Evolutionary conservation across 2,113 vertebrate species (phyloP).

Genomic region (Labeo catla): DNA sequence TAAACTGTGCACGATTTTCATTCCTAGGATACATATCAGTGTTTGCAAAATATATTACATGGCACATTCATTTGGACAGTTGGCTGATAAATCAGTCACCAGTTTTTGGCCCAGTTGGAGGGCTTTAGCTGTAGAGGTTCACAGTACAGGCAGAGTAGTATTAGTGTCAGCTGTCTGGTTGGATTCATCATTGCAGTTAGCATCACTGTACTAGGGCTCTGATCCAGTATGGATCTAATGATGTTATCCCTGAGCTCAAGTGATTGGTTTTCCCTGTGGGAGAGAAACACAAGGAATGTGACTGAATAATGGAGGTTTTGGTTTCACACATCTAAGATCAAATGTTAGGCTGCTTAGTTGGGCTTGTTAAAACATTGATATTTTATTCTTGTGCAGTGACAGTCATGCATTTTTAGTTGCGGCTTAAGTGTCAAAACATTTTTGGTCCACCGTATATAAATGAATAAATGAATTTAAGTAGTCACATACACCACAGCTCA

Average conservation of each 20-base stretch:
- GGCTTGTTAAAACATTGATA: not conserved
- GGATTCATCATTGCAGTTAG: not conserved
- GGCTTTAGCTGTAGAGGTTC: not conserved
- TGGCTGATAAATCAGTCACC: not conserved
- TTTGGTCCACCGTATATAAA: not conserved
- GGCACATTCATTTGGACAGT: not conserved
- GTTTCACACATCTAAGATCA: not conserved
- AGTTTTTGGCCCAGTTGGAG: slow-evolving; percentile 11
- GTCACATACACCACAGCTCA: not conserved
- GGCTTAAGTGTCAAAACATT: not conserved
- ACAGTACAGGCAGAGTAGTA: not conserved
- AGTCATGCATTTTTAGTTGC: not conserved
- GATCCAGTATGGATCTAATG: not conserved
- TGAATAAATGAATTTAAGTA: not conserved
- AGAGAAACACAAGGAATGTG: not conserved
- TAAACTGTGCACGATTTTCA: not conserved
- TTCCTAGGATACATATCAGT: not conserved
- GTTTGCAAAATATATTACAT: not conserved
- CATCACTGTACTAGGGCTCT: not conserved
- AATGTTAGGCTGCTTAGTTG: not conserved
- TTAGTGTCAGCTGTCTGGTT: slow-evolving; percentile 1
- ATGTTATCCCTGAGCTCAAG: not conserved
- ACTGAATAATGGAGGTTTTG: not conserved
- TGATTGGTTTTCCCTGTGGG: not conserved
- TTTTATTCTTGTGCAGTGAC: not conserved